Evolutionary conservation across 2,113 vertebrate species (phyloP), one percentile per base, ranked within the genome.

Genomic region (Pomatorhinus ruficollis): DNA sequence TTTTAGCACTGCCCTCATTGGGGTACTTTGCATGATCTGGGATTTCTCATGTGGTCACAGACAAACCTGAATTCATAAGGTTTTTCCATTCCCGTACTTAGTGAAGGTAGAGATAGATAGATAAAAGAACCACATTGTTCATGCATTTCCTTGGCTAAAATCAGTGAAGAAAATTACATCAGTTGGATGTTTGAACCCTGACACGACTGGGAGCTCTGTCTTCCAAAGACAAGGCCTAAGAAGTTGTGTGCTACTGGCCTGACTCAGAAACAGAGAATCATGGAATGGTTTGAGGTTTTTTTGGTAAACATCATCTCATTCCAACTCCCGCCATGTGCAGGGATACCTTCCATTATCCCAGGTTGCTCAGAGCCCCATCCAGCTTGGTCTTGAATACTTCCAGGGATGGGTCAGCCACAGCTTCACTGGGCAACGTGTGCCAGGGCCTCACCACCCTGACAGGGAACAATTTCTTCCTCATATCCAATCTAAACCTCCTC

Each of bases 121-220:
- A 15, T 44, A 10, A 64, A 90, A 47, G 39, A 83, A n/a, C 5
- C 39, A 54, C 39, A 35, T 39, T 75, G 40, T 60, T 27, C 28
- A 25, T 64, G 25, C 24, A 22, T 52, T 90, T 85, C 21, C 10
- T 72, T 86, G 57, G 22, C 47, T 83, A 71, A 90, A 86, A 76
- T 33, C 14, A 27, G 3, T 66, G 54, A 65, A 69, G 42, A 53
- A 47, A 79, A 44, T 68, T 19, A 50, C 7, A 54, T 22, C 45
- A 24, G 23, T 20, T 78, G 57, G 11, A 10, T 57, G 11, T 70
- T 82, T 74, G 59, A 71, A 71, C 5, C 25, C 52, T 47, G 59
- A 35, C 28, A 6, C 0, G 0, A 2, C 69, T 27, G 40, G 30
- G 19, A 85, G 4, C 25, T 42, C 4, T 11, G 27, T 44, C 53